phyloP scores from a whole-genome alignment of 2,888 invertebrate genomes.

The Xestia rhomboidea region DNA sequence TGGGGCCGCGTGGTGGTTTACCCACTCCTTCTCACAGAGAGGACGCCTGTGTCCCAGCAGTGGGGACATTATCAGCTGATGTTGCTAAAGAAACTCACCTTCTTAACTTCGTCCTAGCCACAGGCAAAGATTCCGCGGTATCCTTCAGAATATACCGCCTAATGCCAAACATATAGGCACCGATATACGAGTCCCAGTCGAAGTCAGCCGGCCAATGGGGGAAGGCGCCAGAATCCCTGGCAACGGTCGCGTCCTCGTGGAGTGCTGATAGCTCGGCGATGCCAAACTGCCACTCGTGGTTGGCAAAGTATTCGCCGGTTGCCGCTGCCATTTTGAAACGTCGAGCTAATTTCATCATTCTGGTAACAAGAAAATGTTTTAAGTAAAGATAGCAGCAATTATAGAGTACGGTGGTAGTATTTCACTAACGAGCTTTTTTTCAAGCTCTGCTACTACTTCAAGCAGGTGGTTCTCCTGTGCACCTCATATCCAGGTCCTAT shows the following conservation, averaged over 20 bases:
- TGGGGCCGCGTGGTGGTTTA: not conserved
- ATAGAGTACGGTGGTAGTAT: not conserved
- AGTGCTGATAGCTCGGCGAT: conserved; percentile 92
- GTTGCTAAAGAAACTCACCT: conserved; percentile 85
- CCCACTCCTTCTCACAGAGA: not conserved
- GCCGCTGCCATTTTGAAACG: conserved; percentile 94
- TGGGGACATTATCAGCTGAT: not conserved
- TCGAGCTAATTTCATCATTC: conserved; percentile 96
- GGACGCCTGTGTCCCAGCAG: not conserved
- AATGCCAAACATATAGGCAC: conserved; percentile 95
- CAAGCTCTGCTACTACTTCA: not conserved
- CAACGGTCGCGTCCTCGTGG: conserved; percentile 86
- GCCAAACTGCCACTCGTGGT: conserved; percentile 95
- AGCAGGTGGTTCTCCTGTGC: not conserved
- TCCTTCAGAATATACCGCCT: conserved; percentile 96
- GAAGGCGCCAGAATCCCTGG: conserved; percentile 91
- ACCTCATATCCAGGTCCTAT: not conserved
- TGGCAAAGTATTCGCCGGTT: conserved; percentile 96
- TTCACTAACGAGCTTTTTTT: not conserved
- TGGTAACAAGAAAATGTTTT: conserved; percentile 74
- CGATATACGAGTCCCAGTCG: conserved; percentile 95
- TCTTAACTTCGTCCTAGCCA: conserved; percentile 92
- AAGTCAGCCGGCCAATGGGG: conserved; percentile 91
- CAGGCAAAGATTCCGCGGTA: conserved; percentile 91
- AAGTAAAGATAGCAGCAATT: not conserved